phyloP scores from a whole-genome alignment of 2,888 invertebrate species.

The Herminia tarsipennalis region DNA sequence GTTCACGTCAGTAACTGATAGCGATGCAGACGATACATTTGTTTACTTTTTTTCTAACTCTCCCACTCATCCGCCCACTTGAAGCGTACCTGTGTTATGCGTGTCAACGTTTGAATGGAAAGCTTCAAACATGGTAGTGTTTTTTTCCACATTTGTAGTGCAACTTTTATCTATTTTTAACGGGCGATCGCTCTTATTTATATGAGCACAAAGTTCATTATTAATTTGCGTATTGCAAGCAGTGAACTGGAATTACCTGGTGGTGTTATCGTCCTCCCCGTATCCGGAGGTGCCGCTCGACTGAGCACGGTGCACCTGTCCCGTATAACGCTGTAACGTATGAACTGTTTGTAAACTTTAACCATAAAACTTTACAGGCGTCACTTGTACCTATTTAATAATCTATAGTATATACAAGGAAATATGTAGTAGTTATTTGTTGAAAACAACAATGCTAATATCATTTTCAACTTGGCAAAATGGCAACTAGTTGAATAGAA shows the following conservation, averaged over 20 bases:
- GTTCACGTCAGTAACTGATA: slow-evolving; percentile 34
- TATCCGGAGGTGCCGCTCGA: slow-evolving; percentile 67
- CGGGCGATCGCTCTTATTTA: slow-evolving; percentile 11
- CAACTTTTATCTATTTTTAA: slow-evolving; percentile 14
- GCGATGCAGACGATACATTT: slow-evolving; percentile 44
- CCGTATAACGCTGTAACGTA: slow-evolving; percentile 46
- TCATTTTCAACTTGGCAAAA: not conserved
- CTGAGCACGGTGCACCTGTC: slow-evolving; percentile 76
- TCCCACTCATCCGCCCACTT: slow-evolving; percentile 62
- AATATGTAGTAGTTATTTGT: not conserved
- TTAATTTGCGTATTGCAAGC: slow-evolving; percentile 46
- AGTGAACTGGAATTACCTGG: slow-evolving; percentile 60
- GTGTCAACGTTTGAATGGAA: slow-evolving; percentile 63
- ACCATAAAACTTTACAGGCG: slow-evolving; percentile 36
- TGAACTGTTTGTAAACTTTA: slow-evolving; percentile 25
- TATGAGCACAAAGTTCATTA: slow-evolving; percentile 21
- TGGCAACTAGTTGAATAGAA: not conserved
- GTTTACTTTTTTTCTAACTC: slow-evolving; percentile 66
- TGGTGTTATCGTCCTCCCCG: slow-evolving; percentile 58
- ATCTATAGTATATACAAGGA: not conserved
- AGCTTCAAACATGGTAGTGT: slow-evolving; percentile 30
- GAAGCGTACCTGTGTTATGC: slow-evolving; percentile 61
- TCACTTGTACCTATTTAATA: slow-evolving; percentile 4
- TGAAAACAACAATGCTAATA: not conserved
- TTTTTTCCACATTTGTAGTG: slow-evolving; percentile 25